Conservation (phyloP, 1,140 invertebrate species). For the Bombus vancouverensis region DNA sequence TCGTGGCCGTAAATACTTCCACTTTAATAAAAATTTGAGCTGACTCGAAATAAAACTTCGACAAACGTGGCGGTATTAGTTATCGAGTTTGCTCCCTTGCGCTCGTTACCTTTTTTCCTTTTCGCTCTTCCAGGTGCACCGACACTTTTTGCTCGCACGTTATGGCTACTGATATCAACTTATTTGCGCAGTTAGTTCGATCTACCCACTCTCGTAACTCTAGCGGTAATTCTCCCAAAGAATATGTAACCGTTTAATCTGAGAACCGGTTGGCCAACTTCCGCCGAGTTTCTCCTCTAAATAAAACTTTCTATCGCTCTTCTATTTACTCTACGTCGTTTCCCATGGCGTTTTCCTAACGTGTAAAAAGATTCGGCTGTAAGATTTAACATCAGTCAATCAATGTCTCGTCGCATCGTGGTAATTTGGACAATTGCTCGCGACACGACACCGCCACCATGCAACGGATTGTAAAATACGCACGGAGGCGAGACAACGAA, state of each 20-base stretch:
- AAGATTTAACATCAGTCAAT: not conserved
- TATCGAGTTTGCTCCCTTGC: slow-evolving; percentile 11
- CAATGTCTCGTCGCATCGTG: not conserved
- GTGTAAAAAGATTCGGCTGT: no score
- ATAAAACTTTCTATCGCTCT: not conserved
- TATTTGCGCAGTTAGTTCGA: not conserved
- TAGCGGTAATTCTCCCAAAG: not conserved
- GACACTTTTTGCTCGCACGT: not conserved
- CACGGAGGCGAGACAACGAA: slow-evolving; percentile 5
- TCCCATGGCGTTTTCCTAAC: not conserved
- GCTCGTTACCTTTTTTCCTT: not conserved
- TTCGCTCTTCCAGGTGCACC: not conserved
- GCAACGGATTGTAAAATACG: not conserved
- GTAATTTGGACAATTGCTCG: not conserved
- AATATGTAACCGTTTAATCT: not conserved
- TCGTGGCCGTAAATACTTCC: slow-evolving; percentile 36
- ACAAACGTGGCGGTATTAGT: slow-evolving; percentile 33
- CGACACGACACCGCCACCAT: not conserved
- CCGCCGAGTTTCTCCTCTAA: not conserved
- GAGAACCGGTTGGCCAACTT: not conserved
- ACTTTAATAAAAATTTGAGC: slow-evolving; percentile 44
- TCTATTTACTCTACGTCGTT: not conserved
- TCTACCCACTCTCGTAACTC: not conserved
- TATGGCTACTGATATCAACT: slow-evolving; percentile 4
- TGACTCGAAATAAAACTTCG: slow-evolving; percentile 24